Conservation (phyloP, 2,888 invertebrate species). For the Stenoptilia bipunctidactyla region DNA sequence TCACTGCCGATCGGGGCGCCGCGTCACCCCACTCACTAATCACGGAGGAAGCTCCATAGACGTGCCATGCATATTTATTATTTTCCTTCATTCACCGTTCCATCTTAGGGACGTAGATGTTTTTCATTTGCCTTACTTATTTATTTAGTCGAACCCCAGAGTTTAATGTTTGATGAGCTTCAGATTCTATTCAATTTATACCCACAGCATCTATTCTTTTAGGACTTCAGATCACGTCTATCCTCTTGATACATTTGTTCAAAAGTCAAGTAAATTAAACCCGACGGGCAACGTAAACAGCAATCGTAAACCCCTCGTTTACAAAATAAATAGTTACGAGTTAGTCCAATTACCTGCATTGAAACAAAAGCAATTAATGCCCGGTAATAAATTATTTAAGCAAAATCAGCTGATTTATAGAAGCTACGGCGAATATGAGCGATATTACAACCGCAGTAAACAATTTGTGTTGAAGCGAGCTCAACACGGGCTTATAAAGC, state of each 20-base stretch:
- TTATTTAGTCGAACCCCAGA: constrained; percentile 52
- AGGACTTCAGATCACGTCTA: constrained; percentile 38
- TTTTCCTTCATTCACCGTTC: constrained; percentile 55
- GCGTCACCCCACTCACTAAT: constrained; percentile 54
- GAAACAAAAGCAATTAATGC: constrained; percentile 23
- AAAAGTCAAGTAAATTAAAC: constrained; percentile 33
- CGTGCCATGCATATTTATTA: constrained; percentile 71
- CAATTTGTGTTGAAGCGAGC: constrained; percentile 36
- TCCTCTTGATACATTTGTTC: constrained; percentile 25
- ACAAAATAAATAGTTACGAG: constrained; percentile 11
- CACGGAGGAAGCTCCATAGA: constrained; percentile 67
- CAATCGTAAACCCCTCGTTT: neutral
- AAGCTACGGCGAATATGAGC: constrained; percentile 30
- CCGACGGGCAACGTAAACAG: constrained; percentile 19
- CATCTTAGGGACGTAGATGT: constrained; percentile 45
- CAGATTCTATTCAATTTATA: constrained; percentile 57
- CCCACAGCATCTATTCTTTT: constrained; percentile 29
- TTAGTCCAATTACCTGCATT: constrained; percentile 6
- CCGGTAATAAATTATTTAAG: constrained; percentile 33
- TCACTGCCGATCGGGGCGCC: constrained; percentile 42
- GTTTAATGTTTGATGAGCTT: constrained; percentile 63
- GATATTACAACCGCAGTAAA: constrained; percentile 47
- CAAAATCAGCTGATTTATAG: constrained; percentile 34
- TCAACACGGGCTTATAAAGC: constrained; percentile 30
- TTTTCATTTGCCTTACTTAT: constrained; percentile 63